A percentile compares a stretch with the other conserved stretches of the same genome.
Evolutionary conservation across 2,797 vertebrate species (phyloP).

Genomic region (Tapera naevia): DNA sequence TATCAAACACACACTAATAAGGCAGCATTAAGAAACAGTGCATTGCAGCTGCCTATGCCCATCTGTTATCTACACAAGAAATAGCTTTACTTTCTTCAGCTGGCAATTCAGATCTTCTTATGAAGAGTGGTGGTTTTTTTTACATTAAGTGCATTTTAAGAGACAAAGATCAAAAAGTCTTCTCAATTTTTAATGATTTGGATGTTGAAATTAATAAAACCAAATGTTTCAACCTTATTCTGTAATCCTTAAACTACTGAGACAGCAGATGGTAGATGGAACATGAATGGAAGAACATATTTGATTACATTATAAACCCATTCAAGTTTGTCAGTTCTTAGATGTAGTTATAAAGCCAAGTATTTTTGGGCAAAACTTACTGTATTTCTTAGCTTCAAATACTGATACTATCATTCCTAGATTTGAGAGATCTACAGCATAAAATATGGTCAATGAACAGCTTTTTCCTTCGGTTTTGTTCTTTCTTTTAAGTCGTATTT

Average conservation of each 20-base stretch:
- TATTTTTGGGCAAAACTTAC: not conserved
- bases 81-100: not conserved
- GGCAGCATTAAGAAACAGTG: not conserved
- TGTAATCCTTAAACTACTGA: not conserved
- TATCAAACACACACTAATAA: not conserved
- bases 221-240: not conserved
- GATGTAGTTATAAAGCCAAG: not conserved
- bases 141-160: not conserved
- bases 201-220: not conserved
- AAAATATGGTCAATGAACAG: not conserved
- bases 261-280: not conserved
- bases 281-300: not conserved
- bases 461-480: not conserved
- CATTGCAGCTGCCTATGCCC: not conserved
- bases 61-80: not conserved
- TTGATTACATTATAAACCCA: not conserved
- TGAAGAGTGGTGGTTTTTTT: not conserved
- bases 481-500: not conserved
- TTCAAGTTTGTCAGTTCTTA: not conserved
- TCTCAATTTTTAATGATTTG: not conserved
- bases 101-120: not conserved
- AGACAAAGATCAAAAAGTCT: not conserved
- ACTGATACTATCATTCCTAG: not conserved
- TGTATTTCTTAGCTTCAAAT: not conserved
- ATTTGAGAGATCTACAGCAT: not conserved